phyloP scores from a whole-genome alignment of 2,113 vertebrate species.

The Campylorhamphus procurvoides region DNA sequence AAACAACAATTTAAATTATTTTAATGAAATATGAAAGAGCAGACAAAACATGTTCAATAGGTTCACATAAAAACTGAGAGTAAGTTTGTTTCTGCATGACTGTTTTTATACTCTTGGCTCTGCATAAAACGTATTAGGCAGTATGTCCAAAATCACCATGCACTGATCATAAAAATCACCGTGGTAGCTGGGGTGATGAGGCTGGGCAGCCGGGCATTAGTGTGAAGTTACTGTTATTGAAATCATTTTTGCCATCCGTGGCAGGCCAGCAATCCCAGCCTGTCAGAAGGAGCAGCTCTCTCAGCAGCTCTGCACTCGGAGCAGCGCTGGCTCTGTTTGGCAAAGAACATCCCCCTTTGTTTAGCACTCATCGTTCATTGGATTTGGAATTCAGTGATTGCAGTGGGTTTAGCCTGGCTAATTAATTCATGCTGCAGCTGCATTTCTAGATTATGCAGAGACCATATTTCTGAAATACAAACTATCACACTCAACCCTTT shows the following conservation, averaged over 20 bases:
- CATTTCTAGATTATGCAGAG: not conserved
- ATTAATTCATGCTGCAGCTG: constrained; percentile 47
- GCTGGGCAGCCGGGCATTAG: not conserved
- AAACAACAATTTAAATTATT: not conserved
- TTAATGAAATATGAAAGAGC: not conserved
- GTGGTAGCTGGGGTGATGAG: not conserved
- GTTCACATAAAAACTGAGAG: not conserved
- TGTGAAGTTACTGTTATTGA: not conserved
- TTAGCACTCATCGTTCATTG: not conserved
- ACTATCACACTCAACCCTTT: not conserved
- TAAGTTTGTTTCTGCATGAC: not conserved
- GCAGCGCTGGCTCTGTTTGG: not conserved
- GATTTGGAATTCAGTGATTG: not conserved
- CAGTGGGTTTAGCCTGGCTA: not conserved
- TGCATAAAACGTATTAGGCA: not conserved
- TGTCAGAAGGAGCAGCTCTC: not conserved
- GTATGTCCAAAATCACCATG: not conserved
- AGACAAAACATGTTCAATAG: not conserved
- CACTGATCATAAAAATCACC: not conserved
- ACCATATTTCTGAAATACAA: not conserved
- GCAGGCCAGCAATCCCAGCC: not conserved
- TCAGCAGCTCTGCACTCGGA: not conserved
- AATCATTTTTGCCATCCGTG: not conserved
- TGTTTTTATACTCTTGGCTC: not conserved
- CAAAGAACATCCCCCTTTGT: not conserved